Evolutionary conservation across 2,797 vertebrate species (phyloP), one percentile per base, ranked within the genome.

Genomic region (Macroramphosus scolopax): DNA sequence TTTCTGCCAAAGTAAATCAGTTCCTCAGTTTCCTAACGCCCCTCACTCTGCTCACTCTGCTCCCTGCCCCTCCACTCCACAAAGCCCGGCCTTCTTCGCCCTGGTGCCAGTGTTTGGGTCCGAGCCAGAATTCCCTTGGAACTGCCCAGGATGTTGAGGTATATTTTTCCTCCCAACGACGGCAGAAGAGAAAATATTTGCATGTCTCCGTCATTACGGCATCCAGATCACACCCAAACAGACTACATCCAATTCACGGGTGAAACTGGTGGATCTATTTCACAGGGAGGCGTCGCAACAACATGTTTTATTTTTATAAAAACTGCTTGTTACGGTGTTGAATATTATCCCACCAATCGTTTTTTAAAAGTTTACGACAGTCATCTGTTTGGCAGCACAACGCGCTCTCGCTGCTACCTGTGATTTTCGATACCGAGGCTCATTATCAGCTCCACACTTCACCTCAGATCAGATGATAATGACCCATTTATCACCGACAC

Each of bases 391-490:
- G 28, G 40, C n/a, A n/a, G n/a, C n/a, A n/a, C n/a, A n/a, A n/a
- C n/a, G n/a, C n/a, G n/a, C n/a, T n/a, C 38, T 63, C 36, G 14
- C 29, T 54, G 41, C 49, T 38, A 12, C 12, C 66, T 77, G 73
- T 54, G 75, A 74, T 75, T 80, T 45, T 34, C 2, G 57, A 70
- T 51, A 31, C 41, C 56, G 40, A 39, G 41, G 9, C 71, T 88
- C 79, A 85, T 86, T 87, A 86, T 78, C 62, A 63, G 77, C 20
- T 63, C 77, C 78, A 82, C 77, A 80, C 74, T 77, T 79, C 80
- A 66, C 76, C 79, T 83, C 33, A 77, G 76, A 83, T 84, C 78
- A 63, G 61, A 86, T 86, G 82, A 68, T 89, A 89, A 89, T 84
- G 72, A 88, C 71, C 81, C 81, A 86, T 88, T 91, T 89, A 89